Evolutionary conservation across 2,797 vertebrate genomes (phyloP).

Genomic region (Phataginus tricuspis): DNA sequence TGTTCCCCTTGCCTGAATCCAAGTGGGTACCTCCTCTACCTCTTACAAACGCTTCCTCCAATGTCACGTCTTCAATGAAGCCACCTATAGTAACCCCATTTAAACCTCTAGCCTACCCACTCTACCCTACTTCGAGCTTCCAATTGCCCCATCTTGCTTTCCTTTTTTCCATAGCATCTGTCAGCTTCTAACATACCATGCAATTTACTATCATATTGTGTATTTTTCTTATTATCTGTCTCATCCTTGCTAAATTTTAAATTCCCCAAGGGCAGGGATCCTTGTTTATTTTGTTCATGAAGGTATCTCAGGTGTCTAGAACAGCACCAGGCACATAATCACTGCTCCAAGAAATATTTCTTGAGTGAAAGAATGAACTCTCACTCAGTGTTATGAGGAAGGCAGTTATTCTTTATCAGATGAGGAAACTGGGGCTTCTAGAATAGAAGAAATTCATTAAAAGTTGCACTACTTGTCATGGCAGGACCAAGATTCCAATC

Average conservation of each 20-base stretch:
- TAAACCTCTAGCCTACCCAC: neutral
- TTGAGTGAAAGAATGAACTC: neutral
- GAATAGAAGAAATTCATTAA: neutral
- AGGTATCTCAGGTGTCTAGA: neutral
- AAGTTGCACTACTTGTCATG: neutral
- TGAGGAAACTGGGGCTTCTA: neutral
- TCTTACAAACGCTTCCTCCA: neutral
- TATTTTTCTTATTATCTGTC: neutral
- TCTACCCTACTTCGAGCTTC: neutral
- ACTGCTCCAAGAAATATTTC: neutral
- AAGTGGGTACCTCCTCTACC: neutral
- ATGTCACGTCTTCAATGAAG: neutral
- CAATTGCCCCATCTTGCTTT: neutral
- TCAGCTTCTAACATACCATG: neutral
- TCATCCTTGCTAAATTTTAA: neutral
- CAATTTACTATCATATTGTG: neutral
- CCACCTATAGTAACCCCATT: neutral
- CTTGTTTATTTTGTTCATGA: neutral
- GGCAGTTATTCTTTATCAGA: neutral
- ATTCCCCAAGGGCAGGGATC: neutral
- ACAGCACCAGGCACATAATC: neutral
- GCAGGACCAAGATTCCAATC: neutral
- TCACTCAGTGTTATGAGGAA: neutral
- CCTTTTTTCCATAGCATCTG: neutral
- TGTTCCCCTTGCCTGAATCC: neutral